Percentiles rank a stretch among this genome's conserved stretches.
phyloP scores from a whole-genome alignment of 2,888 invertebrate genomes.

The Odontocolon sp. region DNA sequence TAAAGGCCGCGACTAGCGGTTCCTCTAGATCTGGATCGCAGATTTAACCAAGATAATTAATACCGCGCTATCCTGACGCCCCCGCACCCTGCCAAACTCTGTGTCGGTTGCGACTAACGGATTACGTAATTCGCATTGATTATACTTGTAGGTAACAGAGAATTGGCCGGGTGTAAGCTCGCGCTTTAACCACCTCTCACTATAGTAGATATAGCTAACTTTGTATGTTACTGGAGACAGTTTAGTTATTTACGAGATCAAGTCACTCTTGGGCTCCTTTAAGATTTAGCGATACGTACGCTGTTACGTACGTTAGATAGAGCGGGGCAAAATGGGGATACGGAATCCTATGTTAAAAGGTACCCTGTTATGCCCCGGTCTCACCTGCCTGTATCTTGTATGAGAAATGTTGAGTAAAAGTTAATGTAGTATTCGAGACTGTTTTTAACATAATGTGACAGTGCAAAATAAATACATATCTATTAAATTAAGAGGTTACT shows the following conservation, averaged over 20 bases:
- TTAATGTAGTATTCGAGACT: slow-evolving; percentile 22
- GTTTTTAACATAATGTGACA: slow-evolving; percentile 15
- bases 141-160: slow-evolving; percentile 1
- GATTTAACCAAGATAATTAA: slow-evolving; percentile 69
- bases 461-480: slow-evolving; percentile 8
- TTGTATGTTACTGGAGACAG: slow-evolving; percentile 52
- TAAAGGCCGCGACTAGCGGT: slow-evolving; percentile 74
- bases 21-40: slow-evolving; percentile 76
- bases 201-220: slow-evolving; percentile 15
- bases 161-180: slow-evolving; percentile 34
- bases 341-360: slow-evolving; percentile 13
- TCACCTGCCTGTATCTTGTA: slow-evolving; percentile 15
- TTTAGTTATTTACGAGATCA: slow-evolving; percentile 53
- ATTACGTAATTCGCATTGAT: slow-evolving; percentile 55
- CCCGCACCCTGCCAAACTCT: slow-evolving; percentile 27
- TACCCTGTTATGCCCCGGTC: slow-evolving; percentile 2
- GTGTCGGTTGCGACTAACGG: slow-evolving; percentile 43
- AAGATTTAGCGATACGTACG: slow-evolving; percentile 25
- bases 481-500: not conserved
- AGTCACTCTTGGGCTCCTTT: slow-evolving; percentile 20
- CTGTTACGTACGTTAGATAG: not conserved
- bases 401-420: slow-evolving; percentile 17
- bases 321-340: too few species aligned
- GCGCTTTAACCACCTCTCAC: slow-evolving; percentile 35
- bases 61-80: slow-evolving; percentile 56